Conservation (phyloP, 2,888 invertebrate species). For the Myopa testacea region DNA sequence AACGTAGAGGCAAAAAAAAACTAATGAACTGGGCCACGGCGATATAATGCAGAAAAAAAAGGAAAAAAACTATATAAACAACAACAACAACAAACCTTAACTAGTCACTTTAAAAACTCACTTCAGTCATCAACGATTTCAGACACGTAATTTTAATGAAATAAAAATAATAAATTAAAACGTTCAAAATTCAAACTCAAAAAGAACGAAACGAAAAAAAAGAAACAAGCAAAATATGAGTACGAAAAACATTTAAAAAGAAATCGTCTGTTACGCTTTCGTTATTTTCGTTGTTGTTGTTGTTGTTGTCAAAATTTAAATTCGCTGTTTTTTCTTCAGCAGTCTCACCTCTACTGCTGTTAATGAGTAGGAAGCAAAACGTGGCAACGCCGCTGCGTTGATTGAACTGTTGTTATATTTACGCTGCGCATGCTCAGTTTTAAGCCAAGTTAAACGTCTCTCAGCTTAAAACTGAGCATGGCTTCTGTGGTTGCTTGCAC, state of each 20-base stretch:
- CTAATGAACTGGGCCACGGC: conserved; percentile 5
- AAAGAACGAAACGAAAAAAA: background rate
- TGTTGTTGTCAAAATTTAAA: background rate
- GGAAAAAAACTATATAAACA: background rate
- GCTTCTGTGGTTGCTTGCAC: background rate
- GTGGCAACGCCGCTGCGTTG: conserved; percentile 15
- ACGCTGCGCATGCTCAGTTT: background rate
- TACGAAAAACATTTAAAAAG: background rate
- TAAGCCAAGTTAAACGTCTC: background rate
- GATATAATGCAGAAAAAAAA: conserved; percentile 1
- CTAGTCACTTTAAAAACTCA: background rate
- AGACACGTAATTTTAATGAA: conserved; percentile 21
- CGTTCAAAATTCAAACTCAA: background rate
- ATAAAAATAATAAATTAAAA: conserved; percentile 13
- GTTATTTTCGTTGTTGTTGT: conserved; percentile 1
- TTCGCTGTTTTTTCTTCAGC: too few relatives aligned
- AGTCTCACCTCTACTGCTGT: background rate
- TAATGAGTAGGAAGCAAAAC: background rate
- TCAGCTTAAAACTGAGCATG: background rate
- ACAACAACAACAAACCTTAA: background rate
- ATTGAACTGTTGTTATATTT: background rate
- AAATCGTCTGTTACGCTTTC: conserved; percentile 16
- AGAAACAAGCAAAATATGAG: background rate
- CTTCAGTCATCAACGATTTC: conserved; percentile 23
- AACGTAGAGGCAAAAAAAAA: background rate